phyloP scores from a whole-genome alignment of 53 echinoderm and acorn worm genomes.

The Paracentrotus lividus region DNA sequence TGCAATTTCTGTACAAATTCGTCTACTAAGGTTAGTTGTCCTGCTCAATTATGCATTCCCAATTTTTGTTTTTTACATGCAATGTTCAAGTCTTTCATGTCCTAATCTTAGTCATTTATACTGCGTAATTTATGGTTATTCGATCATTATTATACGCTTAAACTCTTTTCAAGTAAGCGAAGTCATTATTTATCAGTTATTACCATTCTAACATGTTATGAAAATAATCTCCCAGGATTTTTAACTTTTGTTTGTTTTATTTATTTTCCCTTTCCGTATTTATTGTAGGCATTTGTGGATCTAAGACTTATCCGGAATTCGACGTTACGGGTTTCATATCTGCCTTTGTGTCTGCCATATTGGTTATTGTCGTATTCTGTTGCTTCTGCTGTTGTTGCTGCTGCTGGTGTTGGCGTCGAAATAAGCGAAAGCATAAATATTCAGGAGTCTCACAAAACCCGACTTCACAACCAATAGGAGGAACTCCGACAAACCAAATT shows the following conservation, averaged over 20 bases:
- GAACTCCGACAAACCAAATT: neutral
- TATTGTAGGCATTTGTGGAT: neutral
- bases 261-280: neutral
- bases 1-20: no score
- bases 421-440: neutral
- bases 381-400: constrained; percentile 4
- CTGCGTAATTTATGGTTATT: no score
- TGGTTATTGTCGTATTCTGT: neutral
- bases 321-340: neutral
- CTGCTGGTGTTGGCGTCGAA: neutral
- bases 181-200: no score
- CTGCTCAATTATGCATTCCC: no score
- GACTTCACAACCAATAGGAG: neutral
- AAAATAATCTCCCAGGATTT: neutral
- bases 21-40: no score
- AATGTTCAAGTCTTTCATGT: no score
- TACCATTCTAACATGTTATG: neutral
- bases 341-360: neutral
- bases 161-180: no score
- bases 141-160: no score
- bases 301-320: neutral
- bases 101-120: no score
- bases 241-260: neutral
- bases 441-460: neutral
- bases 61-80: no score